A percentile compares a stretch with the other conserved stretches of the same genome.
phyloP scores from a whole-genome alignment of 2,113 vertebrate genomes.

The Aepyceros melampus region DNA sequence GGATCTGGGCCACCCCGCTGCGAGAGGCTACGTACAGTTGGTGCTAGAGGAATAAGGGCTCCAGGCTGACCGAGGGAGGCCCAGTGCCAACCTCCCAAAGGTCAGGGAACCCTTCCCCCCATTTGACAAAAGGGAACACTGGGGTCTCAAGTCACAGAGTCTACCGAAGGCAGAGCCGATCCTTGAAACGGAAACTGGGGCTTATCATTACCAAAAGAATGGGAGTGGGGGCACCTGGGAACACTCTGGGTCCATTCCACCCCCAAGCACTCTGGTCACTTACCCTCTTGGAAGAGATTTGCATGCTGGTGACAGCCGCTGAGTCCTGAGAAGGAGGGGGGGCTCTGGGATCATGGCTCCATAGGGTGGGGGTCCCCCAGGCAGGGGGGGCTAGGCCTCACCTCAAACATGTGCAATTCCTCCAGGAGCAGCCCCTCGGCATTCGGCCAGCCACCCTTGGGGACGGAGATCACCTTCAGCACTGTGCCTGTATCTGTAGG shows the following conservation, averaged over 20 bases:
- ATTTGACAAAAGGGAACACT: not conserved
- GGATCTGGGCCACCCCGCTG: slow-evolving; percentile 89
- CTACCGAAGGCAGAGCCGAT: not conserved
- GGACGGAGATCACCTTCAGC: slow-evolving; percentile 94
- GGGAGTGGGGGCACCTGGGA: accelerated
- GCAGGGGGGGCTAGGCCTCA: slow-evolving; percentile 56
- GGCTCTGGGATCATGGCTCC: not conserved
- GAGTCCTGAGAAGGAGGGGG: slow-evolving; percentile 83
- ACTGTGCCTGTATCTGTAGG: slow-evolving; percentile 90
- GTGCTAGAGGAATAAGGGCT: slow-evolving; percentile 84
- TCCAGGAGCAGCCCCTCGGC: slow-evolving; percentile 94
- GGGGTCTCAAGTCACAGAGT: not conserved
- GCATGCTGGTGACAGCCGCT: slow-evolving; percentile 90
- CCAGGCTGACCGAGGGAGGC: not conserved
- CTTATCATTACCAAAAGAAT: not conserved
- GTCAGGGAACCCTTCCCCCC: not conserved
- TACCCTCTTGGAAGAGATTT: slow-evolving; percentile 97
- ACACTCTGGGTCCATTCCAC: not conserved
- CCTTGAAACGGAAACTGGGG: not conserved
- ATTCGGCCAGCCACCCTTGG: slow-evolving; percentile 88
- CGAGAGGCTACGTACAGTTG: slow-evolving; percentile 92
- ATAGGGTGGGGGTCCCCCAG: not conserved
- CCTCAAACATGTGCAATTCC: slow-evolving; percentile 95
- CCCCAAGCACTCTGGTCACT: not conserved
- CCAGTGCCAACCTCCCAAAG: not conserved